Evolutionary conservation across 2,888 invertebrate species (phyloP), one percentile per base, ranked within the genome.

Genomic region (Sussaba pulchella): DNA sequence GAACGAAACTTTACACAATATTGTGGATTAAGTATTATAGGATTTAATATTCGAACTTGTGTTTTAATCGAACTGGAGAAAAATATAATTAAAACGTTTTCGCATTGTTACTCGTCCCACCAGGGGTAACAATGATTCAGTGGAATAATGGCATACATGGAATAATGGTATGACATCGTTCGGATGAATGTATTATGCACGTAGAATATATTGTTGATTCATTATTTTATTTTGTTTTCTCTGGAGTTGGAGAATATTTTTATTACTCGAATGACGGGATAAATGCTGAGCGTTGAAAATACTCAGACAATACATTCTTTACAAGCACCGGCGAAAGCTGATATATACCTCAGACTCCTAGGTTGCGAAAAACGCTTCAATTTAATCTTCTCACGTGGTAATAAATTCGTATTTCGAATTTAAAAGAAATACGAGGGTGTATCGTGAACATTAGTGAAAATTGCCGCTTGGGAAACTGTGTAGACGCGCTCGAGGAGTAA

Each of bases 401-500:
- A 86, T 85, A 87, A 85, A 84, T 86, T 78, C 72, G 63, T 52
- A 24, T 47, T 41, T 31, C 12, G 79, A 74, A 78, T 84, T 82
- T 83, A 84, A 89, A 88, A 86, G 86, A 87, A 86, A 85, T 82
- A 74, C 84, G 82, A 73, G 76, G 83, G 61, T 36, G 57, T 31
- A 14, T 45, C 63, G 81, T 76, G 85, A 83, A 85, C 88, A 89
- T 90, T 90, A 89, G 88, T 81, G 83, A 85, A 87, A 89, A 91
- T 90, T 91, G 89, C 87, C 86, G 87, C 85, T 88, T 87, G 87
- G 87, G 86, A 87, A 88, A 87, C 82, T 86, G 80, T 80, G 78
- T 85, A 84, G 84, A 78, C 75, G 75, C 78, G 82, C 36, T 26
- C 45, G 63, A 43, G 50, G 39, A 61, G 71, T 66, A 41, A 66